These are phyloP conservation scores for Pseudococcus longispinus DNA, from an alignment of 2,888 invertebrate genomes.

Conservation along the genomic window DNA sequence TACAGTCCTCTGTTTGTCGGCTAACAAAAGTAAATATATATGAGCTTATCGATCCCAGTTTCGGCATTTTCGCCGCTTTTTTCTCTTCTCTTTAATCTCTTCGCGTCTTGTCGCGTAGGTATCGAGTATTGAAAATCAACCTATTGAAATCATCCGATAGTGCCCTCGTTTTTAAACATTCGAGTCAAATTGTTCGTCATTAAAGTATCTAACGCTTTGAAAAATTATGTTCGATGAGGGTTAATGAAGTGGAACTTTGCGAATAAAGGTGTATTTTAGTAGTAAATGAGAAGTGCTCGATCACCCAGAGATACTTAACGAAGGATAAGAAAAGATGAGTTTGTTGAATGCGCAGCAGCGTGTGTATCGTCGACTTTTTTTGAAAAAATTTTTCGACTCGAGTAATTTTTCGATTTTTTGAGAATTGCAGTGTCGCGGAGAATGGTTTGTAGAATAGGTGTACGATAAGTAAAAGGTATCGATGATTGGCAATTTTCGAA, in stretches of 20 bases:
- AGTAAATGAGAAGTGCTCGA: constrained; percentile 30
- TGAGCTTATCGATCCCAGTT: neutral
- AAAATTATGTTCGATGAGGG: constrained; percentile 9
- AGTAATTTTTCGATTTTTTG: neutral
- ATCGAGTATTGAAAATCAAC: constrained; percentile 8
- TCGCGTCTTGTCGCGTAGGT: neutral
- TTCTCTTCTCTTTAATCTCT: neutral
- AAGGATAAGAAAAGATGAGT: neutral
- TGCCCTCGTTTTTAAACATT: constrained; percentile 2
- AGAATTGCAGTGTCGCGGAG: neutral
- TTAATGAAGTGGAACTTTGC: constrained; percentile 35
- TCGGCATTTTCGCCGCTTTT: neutral
- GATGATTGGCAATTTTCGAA: neutral
- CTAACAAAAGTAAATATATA: neutral
- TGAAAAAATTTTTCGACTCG: neutral
- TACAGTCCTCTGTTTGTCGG: neutral
- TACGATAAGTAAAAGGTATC: neutral
- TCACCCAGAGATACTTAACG: neutral
- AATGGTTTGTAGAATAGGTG: neutral
- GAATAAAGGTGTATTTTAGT: constrained; percentile 8
- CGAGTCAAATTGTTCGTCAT: constrained; percentile 25
- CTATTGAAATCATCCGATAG: neutral
- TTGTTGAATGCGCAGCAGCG: neutral
- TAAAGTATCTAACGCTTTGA: constrained; percentile 23
- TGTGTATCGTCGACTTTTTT: neutral